Percentiles rank a stretch among this genome's conserved stretches.
These are phyloP conservation scores for Xenopus borealis DNA, from an alignment of 2,113 vertebrate species.

Conservation along the genomic window DNA sequence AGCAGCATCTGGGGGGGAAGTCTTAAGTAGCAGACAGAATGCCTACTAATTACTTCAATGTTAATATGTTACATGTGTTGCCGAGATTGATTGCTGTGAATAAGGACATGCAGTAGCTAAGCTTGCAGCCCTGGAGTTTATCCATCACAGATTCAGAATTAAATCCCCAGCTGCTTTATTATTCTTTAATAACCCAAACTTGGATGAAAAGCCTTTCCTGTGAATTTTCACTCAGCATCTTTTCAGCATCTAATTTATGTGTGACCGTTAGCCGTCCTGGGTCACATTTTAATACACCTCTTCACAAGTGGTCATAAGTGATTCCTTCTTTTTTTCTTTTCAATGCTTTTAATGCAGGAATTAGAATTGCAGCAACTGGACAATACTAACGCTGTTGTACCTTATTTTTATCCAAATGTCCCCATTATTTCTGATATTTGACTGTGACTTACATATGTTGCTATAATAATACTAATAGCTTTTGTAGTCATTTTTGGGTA, in stretches of 20 bases:
- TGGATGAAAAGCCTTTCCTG: constrained; percentile 39
- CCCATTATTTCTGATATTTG: too few species aligned
- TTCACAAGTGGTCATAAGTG: too few species aligned
- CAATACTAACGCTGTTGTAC: too few species aligned
- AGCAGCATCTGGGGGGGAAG: constrained; percentile 66
- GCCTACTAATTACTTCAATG: constrained; percentile 73
- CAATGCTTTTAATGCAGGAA: too few species aligned
- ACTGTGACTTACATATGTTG: too few species aligned
- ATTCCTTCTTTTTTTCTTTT: too few species aligned
- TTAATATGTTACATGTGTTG: constrained; percentile 74
- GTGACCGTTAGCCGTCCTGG: constrained; percentile 17
- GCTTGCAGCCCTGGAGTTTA: constrained; percentile 67
- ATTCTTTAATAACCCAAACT: constrained; percentile 55
- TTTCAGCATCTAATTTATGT: constrained; percentile 14
- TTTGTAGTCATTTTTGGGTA: too few species aligned
- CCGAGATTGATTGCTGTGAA: constrained; percentile 61
- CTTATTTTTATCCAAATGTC: too few species aligned
- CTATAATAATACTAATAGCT: too few species aligned
- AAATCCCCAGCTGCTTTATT: constrained; percentile 66
- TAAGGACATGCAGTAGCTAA: constrained; percentile 64
- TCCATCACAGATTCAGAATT: constrained; percentile 68
- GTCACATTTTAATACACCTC: neutral
- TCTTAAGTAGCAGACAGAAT: constrained; percentile 76
- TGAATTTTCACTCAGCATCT: constrained; percentile 42
- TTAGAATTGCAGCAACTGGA: too few species aligned